Base-by-base conservation (phyloP, 2,888 invertebrate genomes). In the Plebejus argus region DNA sequence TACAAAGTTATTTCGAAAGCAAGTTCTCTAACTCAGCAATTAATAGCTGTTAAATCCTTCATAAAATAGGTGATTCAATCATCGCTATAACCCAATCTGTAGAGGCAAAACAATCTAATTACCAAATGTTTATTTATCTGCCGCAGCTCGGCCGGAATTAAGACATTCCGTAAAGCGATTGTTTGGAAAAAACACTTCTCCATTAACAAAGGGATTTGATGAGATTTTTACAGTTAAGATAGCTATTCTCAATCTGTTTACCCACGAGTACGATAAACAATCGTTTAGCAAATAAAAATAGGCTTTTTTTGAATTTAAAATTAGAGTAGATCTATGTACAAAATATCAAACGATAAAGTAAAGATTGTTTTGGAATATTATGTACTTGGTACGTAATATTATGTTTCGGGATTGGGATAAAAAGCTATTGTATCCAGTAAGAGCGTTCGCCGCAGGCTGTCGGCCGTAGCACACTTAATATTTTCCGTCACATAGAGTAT, bases 111-210 rank as follows among this genome's bases (percentile, higher is more conserved):
- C 35, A 58, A 66, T 49, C 56, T 23, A 76, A 70, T 53, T 39
- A 71, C 6, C 78, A 77, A 79, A 80, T 78, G 77, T 79, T 82
- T 78, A 79, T 81, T 83, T 78, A 76, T 82, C 84, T 82, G 81
- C 79, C 83, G 84, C 81, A 82, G 83, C 81, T 79, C 80, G 80
- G 82, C 84, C 85, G 84, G 83, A 87, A 88, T 89, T 82, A 88
- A 89, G 89, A 88, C 88, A 86, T 88, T 86, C 81, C 78, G 81
- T 79, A 82, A 84, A 86, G 83, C 83, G 84, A 81, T 81, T 86
- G 85, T 86, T 86, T 86, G 84, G 83, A 84, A 84, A 85, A 85
- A 84, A 81, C 81, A 79, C 83, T 83, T 82, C 82, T 84, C 78
- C 78, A 84, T 85, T 86, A 88, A 87, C 85, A 86, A 81, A 81